Evolutionary conservation across 1,140 invertebrate species (phyloP).

Genomic region (Hycleus phaleratus): DNA sequence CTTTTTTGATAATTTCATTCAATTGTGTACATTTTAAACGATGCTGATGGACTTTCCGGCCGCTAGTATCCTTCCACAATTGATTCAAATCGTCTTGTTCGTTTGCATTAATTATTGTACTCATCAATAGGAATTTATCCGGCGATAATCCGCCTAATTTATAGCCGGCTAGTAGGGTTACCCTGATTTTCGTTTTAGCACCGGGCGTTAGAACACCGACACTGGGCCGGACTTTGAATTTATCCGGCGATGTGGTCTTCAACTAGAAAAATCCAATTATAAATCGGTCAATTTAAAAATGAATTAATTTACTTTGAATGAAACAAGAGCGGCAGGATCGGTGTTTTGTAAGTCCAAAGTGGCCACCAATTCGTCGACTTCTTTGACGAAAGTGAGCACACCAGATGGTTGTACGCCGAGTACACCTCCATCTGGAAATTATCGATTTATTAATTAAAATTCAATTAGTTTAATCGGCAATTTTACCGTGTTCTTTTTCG

Average conservation of each 20-base stretch:
- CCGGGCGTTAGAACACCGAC: constrained; percentile 62
- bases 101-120: constrained; percentile 47
- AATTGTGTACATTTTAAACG: constrained; percentile 42
- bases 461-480: constrained; percentile 3
- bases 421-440: constrained; percentile 41
- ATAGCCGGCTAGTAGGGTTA: constrained; percentile 49
- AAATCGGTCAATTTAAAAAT: constrained; percentile 1
- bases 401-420: constrained; percentile 50
- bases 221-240: constrained; percentile 82
- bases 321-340: constrained; percentile 51
- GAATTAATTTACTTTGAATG: constrained; percentile 58
- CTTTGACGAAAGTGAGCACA: constrained; percentile 54
- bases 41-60: constrained; percentile 43
- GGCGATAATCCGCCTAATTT: constrained; percentile 46
- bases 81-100: constrained; percentile 46
- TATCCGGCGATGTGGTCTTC: constrained; percentile 72
- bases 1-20: constrained; percentile 29
- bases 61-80: constrained; percentile 50
- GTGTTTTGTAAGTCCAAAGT: constrained; percentile 61
- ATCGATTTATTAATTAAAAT: neutral
- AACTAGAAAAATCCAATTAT: constrained; percentile 45
- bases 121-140: constrained; percentile 66
- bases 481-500: constrained; percentile 35
- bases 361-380: constrained; percentile 55
- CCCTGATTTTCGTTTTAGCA: constrained; percentile 44